Conservation (phyloP, 2,888 invertebrate genomes). For the Acanthosepion lycidas region DNA sequence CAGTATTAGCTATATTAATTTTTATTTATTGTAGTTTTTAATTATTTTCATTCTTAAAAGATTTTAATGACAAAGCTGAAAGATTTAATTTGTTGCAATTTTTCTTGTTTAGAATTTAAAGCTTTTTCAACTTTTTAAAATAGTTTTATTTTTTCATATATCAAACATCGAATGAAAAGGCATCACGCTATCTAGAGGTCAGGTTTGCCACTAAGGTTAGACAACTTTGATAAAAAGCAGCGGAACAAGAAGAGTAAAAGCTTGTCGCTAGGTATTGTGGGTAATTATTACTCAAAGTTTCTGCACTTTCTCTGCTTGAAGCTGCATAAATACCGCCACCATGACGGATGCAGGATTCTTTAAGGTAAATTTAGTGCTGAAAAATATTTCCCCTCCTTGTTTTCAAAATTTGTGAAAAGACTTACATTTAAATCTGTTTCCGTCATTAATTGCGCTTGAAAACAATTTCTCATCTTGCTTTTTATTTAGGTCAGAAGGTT, state of each 20-base stretch:
- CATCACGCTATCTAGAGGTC: background rate
- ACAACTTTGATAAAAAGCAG: background rate
- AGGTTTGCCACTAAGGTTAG: background rate
- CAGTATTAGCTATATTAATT: too few relatives aligned
- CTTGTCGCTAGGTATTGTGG: background rate
- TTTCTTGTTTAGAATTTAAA: background rate
- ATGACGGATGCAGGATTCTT: slow-evolving; percentile 77
- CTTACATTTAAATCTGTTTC: background rate
- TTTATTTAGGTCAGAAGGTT: slow-evolving; percentile 38
- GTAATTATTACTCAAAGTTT: slow-evolving; percentile 40
- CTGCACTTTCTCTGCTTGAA: slow-evolving; percentile 24
- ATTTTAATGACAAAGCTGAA: too few relatives aligned
- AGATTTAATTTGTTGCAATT: too few relatives aligned
- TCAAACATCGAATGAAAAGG: background rate
- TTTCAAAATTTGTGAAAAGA: background rate
- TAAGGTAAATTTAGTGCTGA: slow-evolving; percentile 68
- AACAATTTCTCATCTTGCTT: background rate
- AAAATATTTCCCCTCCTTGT: background rate
- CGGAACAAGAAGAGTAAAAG: background rate
- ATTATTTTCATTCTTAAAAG: too few relatives aligned
- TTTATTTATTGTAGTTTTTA: too few relatives aligned
- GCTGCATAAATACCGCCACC: slow-evolving; percentile 50
- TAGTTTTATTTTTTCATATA: too few relatives aligned
- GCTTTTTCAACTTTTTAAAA: too few relatives aligned
- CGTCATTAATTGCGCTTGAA: background rate